Evolutionary conservation across 2,797 vertebrate genomes (phyloP).

Genomic region (Acridotheres tristis): DNA sequence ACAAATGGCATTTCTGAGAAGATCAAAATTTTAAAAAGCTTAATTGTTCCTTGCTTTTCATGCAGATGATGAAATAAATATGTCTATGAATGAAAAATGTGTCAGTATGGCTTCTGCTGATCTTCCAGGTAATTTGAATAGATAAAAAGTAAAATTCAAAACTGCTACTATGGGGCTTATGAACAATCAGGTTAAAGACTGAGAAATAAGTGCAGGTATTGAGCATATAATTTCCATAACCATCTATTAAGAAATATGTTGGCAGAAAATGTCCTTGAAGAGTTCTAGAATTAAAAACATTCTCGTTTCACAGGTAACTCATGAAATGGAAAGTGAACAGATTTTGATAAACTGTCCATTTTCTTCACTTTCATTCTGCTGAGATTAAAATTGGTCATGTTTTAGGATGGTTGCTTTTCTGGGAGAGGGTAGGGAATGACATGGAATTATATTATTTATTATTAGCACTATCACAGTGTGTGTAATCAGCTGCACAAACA

Average conservation of each 20-base stretch:
- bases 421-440: not conserved
- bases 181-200: slow-evolving; percentile 1
- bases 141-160: not conserved
- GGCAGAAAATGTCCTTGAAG: not conserved
- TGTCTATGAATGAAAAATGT: not conserved
- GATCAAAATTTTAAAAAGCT: not conserved
- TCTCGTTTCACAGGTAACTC: not conserved
- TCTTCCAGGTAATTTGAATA: not conserved
- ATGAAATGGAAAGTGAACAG: not conserved
- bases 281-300: not conserved
- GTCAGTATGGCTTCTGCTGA: not conserved
- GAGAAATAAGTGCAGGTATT: not conserved
- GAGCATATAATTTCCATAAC: not conserved
- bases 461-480: not conserved
- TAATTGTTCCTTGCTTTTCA: not conserved
- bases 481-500: not conserved
- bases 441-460: not conserved
- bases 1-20: not conserved
- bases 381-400: not conserved
- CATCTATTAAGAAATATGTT: not conserved
- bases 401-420: slow-evolving; percentile 1
- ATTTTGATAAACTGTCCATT: not conserved
- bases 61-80: not conserved
- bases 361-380: not conserved
- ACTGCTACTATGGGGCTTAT: not conserved